Evolutionary conservation across 2,888 invertebrate species (phyloP), one percentile per base, ranked within the genome.

Genomic region (Taphrorychus bicolor): DNA sequence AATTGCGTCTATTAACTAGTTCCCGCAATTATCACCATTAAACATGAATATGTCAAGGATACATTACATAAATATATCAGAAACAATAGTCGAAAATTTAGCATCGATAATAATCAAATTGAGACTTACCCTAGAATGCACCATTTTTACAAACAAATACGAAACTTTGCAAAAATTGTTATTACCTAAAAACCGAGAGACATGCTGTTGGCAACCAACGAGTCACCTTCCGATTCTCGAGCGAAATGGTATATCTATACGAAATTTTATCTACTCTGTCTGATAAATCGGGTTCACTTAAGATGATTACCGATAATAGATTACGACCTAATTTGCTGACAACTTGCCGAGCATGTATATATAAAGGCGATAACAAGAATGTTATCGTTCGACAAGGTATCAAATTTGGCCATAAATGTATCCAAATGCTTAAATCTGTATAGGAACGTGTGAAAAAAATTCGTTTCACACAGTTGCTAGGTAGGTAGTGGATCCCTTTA

Each of bases 221-320:
- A 48, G 48, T 16, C 48, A n/a, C 16, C 16, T 9, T 16, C 19
- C 51, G 11, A 14, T 9, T 21, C 11, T 1, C 11, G 21, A 51
- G 9, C 19, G 17, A 51, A 51, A 32, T 3, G 32, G 7, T 32
- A 7, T 32, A n/a, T 54, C 23, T 49, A 51, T 49, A n/a, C 14
- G 40, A 32, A 9, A 11, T 18, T 49, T 63, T 63, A 57, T 63
- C 62, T 18, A 11, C 16, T n/a, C n/a, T 11, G 48, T 24, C 52
- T 64, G 58, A 64, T 64, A 58, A 63, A 58, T 58, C 51, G 52
- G 42, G 58, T 16, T 45, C 56, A 64, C 64, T 64, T 58, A 58
- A 64, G 51, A 64, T 63, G 48, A 64, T 52, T 52, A 52, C 40
- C 56, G 32, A 45, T 5, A n/a, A 45, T 45, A 17, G 45, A 45